Evolutionary conservation across 2,797 vertebrate genomes (phyloP).

Genomic region (Antrozous pallidus): DNA sequence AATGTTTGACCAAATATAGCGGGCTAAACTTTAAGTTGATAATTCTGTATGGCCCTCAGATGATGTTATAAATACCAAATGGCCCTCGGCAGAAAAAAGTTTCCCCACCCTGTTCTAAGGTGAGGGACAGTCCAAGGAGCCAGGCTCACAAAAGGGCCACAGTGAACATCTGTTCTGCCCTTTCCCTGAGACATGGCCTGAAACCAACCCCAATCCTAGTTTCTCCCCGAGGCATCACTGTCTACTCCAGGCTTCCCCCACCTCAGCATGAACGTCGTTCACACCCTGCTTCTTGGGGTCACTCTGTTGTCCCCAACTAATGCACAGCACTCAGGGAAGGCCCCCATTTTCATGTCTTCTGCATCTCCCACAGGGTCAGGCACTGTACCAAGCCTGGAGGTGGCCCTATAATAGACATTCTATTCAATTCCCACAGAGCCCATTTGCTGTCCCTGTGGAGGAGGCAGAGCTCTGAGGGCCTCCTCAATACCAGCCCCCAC

Average conservation of each 20-base stretch:
- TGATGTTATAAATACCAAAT: neutral
- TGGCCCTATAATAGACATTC: neutral
- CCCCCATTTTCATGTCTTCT: neutral
- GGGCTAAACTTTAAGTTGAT: neutral
- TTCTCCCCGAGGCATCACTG: fast-evolving
- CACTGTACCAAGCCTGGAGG: neutral
- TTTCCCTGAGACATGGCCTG: neutral
- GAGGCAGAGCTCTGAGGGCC: no score
- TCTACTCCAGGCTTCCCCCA: neutral
- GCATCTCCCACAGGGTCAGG: neutral
- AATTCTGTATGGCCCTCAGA: neutral
- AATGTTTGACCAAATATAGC: no score
- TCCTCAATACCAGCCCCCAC: neutral
- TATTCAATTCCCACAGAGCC: neutral
- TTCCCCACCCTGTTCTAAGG: neutral
- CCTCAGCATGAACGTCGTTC: fast-evolving
- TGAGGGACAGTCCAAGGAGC: neutral
- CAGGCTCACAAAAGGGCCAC: neutral
- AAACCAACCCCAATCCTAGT: neutral
- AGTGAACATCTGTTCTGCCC: neutral
- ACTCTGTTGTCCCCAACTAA: neutral
- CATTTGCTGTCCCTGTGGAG: neutral
- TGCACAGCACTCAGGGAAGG: neutral
- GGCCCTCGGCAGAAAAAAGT: neutral
- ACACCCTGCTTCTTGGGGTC: neutral